Evolutionary conservation across 1,140 invertebrate species (phyloP).

Genomic region (Lepidostoma basale): DNA sequence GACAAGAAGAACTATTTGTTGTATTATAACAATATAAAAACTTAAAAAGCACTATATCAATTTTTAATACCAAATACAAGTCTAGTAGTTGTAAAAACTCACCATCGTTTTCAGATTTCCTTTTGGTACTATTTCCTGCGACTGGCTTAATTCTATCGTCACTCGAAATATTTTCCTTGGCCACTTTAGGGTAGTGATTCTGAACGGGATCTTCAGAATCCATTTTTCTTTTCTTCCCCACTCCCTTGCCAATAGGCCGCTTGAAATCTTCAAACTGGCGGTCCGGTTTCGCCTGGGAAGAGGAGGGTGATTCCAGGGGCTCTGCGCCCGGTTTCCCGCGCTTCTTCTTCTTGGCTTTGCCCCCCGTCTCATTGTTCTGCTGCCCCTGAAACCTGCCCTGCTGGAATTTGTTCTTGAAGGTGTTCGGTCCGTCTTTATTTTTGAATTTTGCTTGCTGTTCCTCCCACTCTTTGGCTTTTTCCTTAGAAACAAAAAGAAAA

Average conservation of each 20-base stretch:
- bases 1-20: no score
- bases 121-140: constrained; percentile 21
- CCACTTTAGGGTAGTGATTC: neutral
- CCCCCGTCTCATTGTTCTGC: constrained; percentile 9
- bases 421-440: constrained; percentile 8
- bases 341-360: constrained; percentile 37
- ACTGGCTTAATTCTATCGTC: neutral
- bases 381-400: neutral
- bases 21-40: no score
- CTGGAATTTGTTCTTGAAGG: constrained; percentile 20
- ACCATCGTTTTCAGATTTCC: constrained; percentile 18
- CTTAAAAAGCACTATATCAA: no score
- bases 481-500: constrained; percentile 39
- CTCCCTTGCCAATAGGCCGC: neutral
- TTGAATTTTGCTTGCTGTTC: constrained; percentile 27
- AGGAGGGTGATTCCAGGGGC: no score
- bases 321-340: constrained; percentile 1
- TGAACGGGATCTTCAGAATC: neutral
- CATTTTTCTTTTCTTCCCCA: constrained; percentile 28
- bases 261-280: neutral
- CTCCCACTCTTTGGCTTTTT: constrained; percentile 40
- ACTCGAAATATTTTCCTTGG: neutral
- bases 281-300: neutral
- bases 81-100: neutral
- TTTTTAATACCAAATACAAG: constrained; percentile 23